Percentiles rank a stretch among this genome's conserved stretches.
These are phyloP conservation scores for Empis stercorea DNA, from an alignment of 2,888 invertebrate genomes.

Conservation along the genomic window DNA sequence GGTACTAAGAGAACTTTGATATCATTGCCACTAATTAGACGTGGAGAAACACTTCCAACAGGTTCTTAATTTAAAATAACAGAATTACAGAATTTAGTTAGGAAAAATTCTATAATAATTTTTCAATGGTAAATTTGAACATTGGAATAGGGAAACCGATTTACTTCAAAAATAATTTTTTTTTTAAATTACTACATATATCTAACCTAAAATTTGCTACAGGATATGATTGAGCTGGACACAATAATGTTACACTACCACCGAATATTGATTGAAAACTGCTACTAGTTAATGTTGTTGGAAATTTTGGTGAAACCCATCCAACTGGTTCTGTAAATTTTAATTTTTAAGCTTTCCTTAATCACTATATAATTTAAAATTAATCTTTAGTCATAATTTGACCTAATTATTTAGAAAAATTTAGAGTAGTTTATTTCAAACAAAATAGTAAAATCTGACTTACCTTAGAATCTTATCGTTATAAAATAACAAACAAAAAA, in stretches of 20 bases:
- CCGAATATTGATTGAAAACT: too few relatives aligned
- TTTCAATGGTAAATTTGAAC: conserved; percentile 12
- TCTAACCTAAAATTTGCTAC: conserved; percentile 59
- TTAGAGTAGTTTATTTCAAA: too few relatives aligned
- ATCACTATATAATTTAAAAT: too few relatives aligned
- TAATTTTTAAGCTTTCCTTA: background rate
- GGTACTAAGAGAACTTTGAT: conserved; percentile 33
- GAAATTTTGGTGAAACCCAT: conserved; percentile 58
- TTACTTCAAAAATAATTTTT: conserved; percentile 20
- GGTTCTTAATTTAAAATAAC: conserved; percentile 26
- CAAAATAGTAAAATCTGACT: too few relatives aligned
- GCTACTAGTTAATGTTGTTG: conserved; percentile 38
- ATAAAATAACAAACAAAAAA: too few relatives aligned
- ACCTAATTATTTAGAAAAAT: too few relatives aligned
- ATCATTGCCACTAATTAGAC: conserved; percentile 37
- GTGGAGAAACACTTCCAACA: conserved; percentile 41
- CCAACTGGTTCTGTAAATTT: conserved; percentile 54
- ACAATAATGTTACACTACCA: conserved; percentile 43
- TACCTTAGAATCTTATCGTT: too few relatives aligned
- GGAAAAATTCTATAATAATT: conserved; percentile 5
- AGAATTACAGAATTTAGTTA: too few relatives aligned
- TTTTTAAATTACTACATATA: too few relatives aligned
- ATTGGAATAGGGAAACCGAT: too few relatives aligned
- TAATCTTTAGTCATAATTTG: too few relatives aligned
- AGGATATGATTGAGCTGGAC: conserved; percentile 56